A percentile compares a stretch with the other conserved stretches of the same genome.
These are phyloP conservation scores for Urechis unicinctus DNA, from an alignment of 2,888 invertebrate genomes.

Conservation along the genomic window DNA sequence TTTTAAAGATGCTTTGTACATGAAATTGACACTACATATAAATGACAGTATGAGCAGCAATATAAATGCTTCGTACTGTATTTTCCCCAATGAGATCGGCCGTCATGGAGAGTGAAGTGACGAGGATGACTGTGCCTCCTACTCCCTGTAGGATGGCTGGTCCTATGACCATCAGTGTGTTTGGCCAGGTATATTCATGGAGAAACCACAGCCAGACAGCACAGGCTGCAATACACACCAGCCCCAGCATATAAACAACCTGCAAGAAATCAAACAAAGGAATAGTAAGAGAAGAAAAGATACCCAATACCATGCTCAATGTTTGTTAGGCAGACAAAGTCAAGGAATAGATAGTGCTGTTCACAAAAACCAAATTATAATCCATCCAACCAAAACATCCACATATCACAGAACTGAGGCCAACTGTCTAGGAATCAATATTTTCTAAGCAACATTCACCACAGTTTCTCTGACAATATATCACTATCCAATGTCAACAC, in stretches of 20 bases:
- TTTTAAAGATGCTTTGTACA: no score
- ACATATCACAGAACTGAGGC: no score
- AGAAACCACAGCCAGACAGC: constrained; percentile 65
- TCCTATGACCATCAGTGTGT: constrained; percentile 56
- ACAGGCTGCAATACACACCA: constrained; percentile 60
- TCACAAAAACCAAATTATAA: background rate
- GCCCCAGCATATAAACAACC: constrained; percentile 65
- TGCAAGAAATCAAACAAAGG: no score
- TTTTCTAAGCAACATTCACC: no score
- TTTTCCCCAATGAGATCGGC: constrained; percentile 82
- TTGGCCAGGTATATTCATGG: constrained; percentile 20
- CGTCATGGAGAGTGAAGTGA: constrained; percentile 81
- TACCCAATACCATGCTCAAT: no score
- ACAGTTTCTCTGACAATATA: no score
- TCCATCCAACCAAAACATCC: background rate
- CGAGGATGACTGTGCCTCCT: constrained; percentile 77
- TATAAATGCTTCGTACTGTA: constrained; percentile 52
- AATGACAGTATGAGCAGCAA: background rate
- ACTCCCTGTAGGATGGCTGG: constrained; percentile 71
- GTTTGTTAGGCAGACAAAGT: no score
- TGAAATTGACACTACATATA: background rate
- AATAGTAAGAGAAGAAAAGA: background rate
- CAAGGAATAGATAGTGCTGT: no score
- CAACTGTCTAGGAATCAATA: no score
- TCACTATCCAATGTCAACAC: no score